These are phyloP conservation scores for Myotis lucifugus DNA, from an alignment of 2,113 vertebrate genomes.

Conservation along the genomic window DNA sequence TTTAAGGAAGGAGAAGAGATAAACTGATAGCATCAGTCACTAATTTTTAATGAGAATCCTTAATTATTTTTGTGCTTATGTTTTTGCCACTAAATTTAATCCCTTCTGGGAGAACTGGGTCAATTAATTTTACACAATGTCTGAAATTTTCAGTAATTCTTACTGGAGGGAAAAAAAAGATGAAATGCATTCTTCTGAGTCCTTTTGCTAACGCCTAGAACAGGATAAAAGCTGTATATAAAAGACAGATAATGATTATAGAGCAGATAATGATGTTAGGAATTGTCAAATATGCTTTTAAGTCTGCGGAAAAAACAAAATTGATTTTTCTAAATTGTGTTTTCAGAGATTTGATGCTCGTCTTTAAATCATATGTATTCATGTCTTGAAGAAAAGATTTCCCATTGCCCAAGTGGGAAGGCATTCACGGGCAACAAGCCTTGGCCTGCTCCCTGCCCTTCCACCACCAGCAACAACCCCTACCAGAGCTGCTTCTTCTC, in stretches of 20 bases:
- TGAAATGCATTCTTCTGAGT: neutral
- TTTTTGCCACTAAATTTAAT: slow-evolving; percentile 24
- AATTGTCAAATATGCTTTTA: slow-evolving; percentile 12
- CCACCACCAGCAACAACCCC: neutral
- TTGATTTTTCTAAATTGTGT: slow-evolving; percentile 22
- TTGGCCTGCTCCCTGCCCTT: neutral
- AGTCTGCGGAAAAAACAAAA: slow-evolving; percentile 6
- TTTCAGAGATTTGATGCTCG: neutral
- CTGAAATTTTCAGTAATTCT: slow-evolving; percentile 39
- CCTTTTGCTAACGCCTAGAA: neutral
- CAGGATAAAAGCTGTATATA: neutral
- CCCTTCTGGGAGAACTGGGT: neutral
- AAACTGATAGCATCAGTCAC: neutral
- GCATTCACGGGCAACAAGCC: neutral
- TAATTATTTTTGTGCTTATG: slow-evolving; percentile 14
- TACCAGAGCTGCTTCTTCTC: neutral
- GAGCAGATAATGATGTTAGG: neutral
- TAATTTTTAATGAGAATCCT: neutral
- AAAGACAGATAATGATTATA: slow-evolving; percentile 10
- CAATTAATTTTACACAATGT: neutral
- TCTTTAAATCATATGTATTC: neutral
- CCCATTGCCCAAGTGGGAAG: neutral
- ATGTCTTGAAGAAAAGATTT: neutral
- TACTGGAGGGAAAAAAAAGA: neutral
- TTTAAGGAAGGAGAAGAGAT: neutral